phyloP scores from a whole-genome alignment of 2,797 vertebrate species.

The Paratrypauchen microcephalus region DNA sequence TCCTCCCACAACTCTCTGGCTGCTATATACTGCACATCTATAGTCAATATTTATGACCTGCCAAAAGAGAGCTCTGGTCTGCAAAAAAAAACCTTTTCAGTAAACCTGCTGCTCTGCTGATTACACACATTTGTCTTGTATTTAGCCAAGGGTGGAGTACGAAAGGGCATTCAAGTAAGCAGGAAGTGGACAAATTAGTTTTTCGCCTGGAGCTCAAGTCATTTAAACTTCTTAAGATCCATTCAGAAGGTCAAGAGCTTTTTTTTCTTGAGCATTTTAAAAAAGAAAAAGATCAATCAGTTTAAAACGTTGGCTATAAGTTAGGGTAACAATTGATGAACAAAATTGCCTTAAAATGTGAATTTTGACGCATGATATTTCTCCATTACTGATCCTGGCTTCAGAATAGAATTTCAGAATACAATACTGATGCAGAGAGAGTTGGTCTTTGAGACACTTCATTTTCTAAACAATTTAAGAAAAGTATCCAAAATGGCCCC shows the following conservation, averaged over 20 bases:
- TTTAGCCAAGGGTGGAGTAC: constrained; percentile 68
- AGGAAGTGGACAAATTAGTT: constrained; percentile 34
- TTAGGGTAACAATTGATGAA: background rate
- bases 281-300: background rate
- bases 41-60: constrained; percentile 73
- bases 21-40: constrained; percentile 45
- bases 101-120: constrained; percentile 72
- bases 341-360: background rate
- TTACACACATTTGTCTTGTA: constrained; percentile 76
- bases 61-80: constrained; percentile 59
- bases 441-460: background rate
- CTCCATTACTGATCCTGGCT: background rate
- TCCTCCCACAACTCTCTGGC: constrained; percentile 37
- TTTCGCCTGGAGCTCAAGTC: constrained; percentile 27
- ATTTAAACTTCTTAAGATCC: constrained; percentile 21
- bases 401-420: too few species aligned
- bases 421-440: background rate
- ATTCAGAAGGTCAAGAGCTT: constrained; percentile 3
- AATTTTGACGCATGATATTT: too few species aligned
- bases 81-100: constrained; percentile 68
- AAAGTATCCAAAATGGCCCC: background rate
- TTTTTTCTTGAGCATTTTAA: background rate
- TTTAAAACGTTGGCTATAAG: background rate
- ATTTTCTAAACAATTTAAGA: background rate
- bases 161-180: constrained; percentile 54